phyloP scores from a whole-genome alignment of 2,888 invertebrate species.

The Drosophila pseudotalamancana region DNA sequence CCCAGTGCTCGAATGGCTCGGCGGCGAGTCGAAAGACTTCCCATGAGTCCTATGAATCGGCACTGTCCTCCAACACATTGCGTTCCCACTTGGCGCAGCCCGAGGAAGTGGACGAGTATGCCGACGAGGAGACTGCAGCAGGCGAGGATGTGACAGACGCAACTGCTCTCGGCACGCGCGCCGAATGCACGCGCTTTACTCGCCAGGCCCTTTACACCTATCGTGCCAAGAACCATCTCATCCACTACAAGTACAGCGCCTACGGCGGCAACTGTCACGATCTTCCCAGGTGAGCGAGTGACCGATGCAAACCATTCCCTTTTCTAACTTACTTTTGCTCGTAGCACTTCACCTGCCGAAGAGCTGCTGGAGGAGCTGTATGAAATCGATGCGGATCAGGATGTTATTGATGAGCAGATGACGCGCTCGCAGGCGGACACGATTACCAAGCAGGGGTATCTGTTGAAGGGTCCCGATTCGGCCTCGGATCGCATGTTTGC shows the following conservation, averaged over 20 bases:
- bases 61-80: conserved; percentile 77
- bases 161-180: conserved; percentile 58
- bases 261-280: conserved; percentile 95
- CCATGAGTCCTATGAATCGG: conserved; percentile 82
- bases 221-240: conserved; percentile 94
- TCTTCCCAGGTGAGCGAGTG: conserved; percentile 89
- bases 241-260: conserved; percentile 95
- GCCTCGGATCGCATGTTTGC: conserved; percentile 95
- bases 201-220: conserved; percentile 89
- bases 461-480: conserved; percentile 96
- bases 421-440: conserved; percentile 88
- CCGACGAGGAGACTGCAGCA: conserved; percentile 49
- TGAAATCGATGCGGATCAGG: conserved; percentile 94
- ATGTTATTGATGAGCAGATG: conserved; percentile 90
- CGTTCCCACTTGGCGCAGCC: conserved; percentile 81
- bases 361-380: conserved; percentile 93
- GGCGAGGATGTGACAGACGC: conserved; percentile 36
- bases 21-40: conserved; percentile 57
- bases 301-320: neutral
- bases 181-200: conserved; percentile 86
- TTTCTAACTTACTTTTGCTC: neutral
- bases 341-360: conserved; percentile 85
- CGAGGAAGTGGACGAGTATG: conserved; percentile 77
- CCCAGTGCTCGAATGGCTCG: conserved; percentile 75
- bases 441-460: conserved; percentile 95